Conservation (phyloP, 2,888 invertebrate genomes). For the Heliconius hortense region DNA sequence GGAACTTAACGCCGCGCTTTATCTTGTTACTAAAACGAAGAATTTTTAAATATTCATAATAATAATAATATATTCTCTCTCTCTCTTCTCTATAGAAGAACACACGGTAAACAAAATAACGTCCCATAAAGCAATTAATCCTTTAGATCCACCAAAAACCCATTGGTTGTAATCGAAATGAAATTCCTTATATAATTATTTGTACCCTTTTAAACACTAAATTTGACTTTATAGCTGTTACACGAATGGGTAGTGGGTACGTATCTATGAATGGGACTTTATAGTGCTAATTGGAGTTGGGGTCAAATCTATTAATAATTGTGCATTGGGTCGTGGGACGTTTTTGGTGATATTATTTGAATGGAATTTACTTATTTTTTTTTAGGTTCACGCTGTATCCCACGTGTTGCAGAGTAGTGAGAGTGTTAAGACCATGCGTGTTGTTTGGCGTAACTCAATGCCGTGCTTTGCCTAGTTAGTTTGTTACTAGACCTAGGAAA, state of each 20-base stretch:
- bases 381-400: too few species aligned
- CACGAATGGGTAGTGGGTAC: not conserved
- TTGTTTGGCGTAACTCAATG: too few species aligned
- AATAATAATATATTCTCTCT: too few species aligned
- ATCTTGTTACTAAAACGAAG: too few species aligned
- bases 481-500: too few species aligned
- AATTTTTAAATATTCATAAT: too few species aligned
- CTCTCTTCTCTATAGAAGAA: conserved; percentile 12
- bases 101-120: conserved; percentile 38
- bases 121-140: conserved; percentile 45
- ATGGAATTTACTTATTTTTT: not conserved
- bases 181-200: conserved; percentile 61
- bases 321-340: conserved; percentile 45
- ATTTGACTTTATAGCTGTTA: conserved; percentile 58
- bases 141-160: conserved; percentile 49
- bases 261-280: conserved; percentile 55
- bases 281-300: conserved; percentile 55
- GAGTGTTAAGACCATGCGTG: too few species aligned
- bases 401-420: too few species aligned
- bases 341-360: conserved; percentile 27
- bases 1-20: too few species aligned
- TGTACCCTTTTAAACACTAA: conserved; percentile 57
- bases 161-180: conserved; percentile 57
- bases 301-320: conserved; percentile 56
- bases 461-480: too few species aligned